Percentiles rank a stretch among this genome's conserved stretches.
phyloP scores from a whole-genome alignment of 2,888 invertebrate genomes.

The Drosophila mercatorum region DNA sequence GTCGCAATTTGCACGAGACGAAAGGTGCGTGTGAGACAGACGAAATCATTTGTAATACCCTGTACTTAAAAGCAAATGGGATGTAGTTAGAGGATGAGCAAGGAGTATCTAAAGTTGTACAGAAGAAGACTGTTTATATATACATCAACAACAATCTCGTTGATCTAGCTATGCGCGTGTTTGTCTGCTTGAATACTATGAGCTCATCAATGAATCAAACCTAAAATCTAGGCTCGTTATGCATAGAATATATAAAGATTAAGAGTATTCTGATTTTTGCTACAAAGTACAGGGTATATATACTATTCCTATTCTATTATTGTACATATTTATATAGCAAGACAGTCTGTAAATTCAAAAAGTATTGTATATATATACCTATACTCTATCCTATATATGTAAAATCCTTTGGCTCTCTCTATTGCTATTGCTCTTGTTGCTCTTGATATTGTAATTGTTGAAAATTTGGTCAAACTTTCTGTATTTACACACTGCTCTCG shows the following conservation, averaged over 20 bases:
- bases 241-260: background rate
- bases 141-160: too few species aligned
- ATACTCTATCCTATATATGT: conserved; percentile 22
- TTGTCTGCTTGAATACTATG: background rate
- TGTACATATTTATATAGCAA: conserved; percentile 17
- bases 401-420: conserved; percentile 14
- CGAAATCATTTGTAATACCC: background rate
- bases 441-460: conserved; percentile 22
- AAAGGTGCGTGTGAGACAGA: conserved; percentile 86
- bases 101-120: background rate
- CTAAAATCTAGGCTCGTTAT: background rate
- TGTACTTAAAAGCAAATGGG: background rate
- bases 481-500: conserved; percentile 45
- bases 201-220: background rate
- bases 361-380: conserved; percentile 11
- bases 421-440: conserved; percentile 28
- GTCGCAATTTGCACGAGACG: conserved; percentile 90
- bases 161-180: background rate
- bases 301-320: conserved; percentile 1
- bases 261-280: too few species aligned
- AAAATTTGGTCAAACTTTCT: conserved; percentile 15
- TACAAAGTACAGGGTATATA: conserved; percentile 5
- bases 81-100: background rate
- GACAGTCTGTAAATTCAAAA: conserved; percentile 26
- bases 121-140: too few species aligned